Conservation (phyloP, 1,140 invertebrate species). For the Drosophila tsacasi region DNA sequence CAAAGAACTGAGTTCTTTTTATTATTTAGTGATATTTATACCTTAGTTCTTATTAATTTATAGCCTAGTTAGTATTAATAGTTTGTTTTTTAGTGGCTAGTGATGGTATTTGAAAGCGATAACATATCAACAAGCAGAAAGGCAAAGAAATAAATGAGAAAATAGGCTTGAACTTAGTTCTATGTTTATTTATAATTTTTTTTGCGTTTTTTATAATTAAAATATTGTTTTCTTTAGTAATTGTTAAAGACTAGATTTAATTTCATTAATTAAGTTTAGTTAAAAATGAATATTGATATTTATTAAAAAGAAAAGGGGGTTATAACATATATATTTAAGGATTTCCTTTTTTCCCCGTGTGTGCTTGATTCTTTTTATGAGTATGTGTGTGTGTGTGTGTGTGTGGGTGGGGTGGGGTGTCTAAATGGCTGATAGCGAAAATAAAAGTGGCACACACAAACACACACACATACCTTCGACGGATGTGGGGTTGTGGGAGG, state of each 20-base stretch:
- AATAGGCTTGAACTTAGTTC: too few species aligned
- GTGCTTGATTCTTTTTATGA: background rate
- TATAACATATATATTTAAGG: background rate
- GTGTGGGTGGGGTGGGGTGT: background rate
- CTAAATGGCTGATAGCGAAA: constrained; percentile 79
- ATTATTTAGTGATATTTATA: too few species aligned
- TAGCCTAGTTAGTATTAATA: too few species aligned
- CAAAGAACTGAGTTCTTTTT: background rate
- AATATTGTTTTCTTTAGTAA: too few species aligned
- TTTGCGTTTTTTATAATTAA: background rate
- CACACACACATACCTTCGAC: constrained; percentile 15
- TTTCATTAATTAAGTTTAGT: too few species aligned
- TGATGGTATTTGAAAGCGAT: background rate
- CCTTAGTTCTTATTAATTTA: too few species aligned
- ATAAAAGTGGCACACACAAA: constrained; percentile 71
- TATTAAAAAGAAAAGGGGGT: too few species aligned
- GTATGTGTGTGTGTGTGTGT: background rate
- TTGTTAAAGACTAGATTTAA: background rate
- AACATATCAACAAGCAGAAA: background rate
- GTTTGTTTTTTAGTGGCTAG: too few species aligned
- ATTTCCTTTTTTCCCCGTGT: background rate
- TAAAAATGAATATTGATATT: background rate
- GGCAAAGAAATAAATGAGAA: background rate
- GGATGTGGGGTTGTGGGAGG: background rate
- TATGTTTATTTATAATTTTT: too few species aligned